phyloP scores from a whole-genome alignment of 2,888 invertebrate species.

The Ephialtes manifestator region DNA sequence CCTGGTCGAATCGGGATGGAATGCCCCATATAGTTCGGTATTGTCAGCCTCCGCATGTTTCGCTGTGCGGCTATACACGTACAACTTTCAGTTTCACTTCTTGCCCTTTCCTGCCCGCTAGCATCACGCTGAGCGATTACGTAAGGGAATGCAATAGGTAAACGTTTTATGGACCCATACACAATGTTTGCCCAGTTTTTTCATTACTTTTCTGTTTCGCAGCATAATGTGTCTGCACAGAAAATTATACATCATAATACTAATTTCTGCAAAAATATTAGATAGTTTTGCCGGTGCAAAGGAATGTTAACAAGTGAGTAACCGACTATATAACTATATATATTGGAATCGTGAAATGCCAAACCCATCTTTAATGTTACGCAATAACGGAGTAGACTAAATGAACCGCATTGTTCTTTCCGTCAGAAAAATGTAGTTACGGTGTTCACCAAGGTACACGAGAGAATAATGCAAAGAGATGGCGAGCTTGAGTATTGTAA shows the following conservation, averaged over 20 bases:
- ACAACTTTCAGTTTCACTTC: slow-evolving; percentile 27
- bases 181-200: background rate
- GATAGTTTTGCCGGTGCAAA: background rate
- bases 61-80: background rate
- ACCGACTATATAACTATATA: background rate
- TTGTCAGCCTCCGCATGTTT: background rate
- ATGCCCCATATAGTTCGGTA: background rate
- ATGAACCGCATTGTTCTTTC: background rate
- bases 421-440: slow-evolving; percentile 8
- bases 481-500: background rate
- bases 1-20: no score
- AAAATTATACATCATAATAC: slow-evolving; percentile 1
- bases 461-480: slow-evolving; percentile 15
- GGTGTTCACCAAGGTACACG: slow-evolving; percentile 3
- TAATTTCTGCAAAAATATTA: background rate
- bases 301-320: background rate
- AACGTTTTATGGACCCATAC: background rate
- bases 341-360: slow-evolving; percentile 38
- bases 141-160: background rate
- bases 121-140: slow-evolving; percentile 11
- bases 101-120: background rate
- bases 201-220: background rate
- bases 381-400: slow-evolving; percentile 15
- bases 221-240: background rate
- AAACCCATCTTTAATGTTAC: slow-evolving; percentile 43